Percentiles rank a stretch among this genome's conserved stretches.
Conservation (phyloP, 1,140 invertebrate genomes). For the Aphelinus certus region DNA sequence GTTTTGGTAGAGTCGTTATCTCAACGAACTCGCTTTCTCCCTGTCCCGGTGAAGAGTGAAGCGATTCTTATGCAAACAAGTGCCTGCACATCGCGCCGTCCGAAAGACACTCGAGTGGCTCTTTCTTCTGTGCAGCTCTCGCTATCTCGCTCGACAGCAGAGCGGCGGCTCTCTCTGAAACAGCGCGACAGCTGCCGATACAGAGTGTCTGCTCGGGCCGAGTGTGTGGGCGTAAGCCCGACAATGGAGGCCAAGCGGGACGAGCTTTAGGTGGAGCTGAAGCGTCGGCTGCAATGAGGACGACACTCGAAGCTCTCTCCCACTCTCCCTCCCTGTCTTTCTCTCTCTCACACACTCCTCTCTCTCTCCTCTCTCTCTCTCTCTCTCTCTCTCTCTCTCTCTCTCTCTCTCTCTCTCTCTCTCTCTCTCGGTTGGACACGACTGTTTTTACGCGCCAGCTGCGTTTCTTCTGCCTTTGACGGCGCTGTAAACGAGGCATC, state of each 20-base stretch:
- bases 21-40: slow-evolving; percentile 1
- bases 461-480: slow-evolving; percentile 10
- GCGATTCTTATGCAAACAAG: slow-evolving; percentile 34
- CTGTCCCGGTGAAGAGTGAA: neutral
- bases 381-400: no score
- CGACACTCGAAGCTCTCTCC: slow-evolving; percentile 13
- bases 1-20: slow-evolving; percentile 20
- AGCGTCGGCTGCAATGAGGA: slow-evolving; percentile 21
- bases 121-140: neutral
- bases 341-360: neutral
- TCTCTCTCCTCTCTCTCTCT: no score
- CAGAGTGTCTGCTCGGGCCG: neutral
- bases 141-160: neutral
- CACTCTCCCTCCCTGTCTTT: neutral
- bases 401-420: neutral
- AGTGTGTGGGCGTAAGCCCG: neutral
- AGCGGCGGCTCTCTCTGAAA: slow-evolving; percentile 3
- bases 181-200: neutral
- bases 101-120: slow-evolving; percentile 20
- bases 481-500: neutral
- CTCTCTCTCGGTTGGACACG: neutral
- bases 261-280: neutral
- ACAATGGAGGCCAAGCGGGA: neutral
- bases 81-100: slow-evolving; percentile 15
- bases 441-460: slow-evolving; percentile 14